Evolutionary conservation across 2,888 invertebrate species (phyloP).

Genomic region (Drosophila phalerata): DNA sequence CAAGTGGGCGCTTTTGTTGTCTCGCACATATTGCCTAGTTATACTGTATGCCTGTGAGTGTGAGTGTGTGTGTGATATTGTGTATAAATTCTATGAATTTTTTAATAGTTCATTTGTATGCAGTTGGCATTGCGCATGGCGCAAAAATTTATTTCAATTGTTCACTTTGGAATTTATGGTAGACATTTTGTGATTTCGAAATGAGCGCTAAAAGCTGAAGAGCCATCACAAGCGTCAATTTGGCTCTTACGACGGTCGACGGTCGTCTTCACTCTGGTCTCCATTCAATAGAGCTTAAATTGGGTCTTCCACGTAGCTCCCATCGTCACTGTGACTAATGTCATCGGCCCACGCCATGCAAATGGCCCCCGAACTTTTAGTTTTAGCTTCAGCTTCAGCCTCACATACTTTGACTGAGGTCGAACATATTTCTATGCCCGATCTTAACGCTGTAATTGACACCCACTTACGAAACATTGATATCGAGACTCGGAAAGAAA

Average conservation of each 20-base stretch:
- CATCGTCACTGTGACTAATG: constrained; percentile 72
- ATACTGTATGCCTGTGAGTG: constrained; percentile 8
- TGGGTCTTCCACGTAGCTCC: constrained; percentile 50
- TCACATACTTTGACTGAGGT: constrained; percentile 39
- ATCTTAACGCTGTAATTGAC: constrained; percentile 74
- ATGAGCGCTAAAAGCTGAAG: constrained; percentile 64
- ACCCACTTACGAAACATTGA: constrained; percentile 73
- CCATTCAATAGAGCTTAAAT: constrained; percentile 23
- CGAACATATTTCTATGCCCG: constrained; percentile 29
- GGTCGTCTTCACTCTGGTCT: constrained; percentile 7
- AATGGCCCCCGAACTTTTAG: constrained; percentile 36
- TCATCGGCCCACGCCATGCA: constrained; percentile 70
- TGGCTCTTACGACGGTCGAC: constrained; percentile 39
- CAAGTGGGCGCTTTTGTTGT: constrained; percentile 74
- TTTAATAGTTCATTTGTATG: constrained; percentile 82
- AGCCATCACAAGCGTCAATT: constrained; percentile 44
- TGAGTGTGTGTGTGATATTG: constrained; percentile 31
- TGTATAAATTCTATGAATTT: constrained; percentile 81
- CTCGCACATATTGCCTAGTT: constrained; percentile 23
- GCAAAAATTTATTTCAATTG: constrained; percentile 83
- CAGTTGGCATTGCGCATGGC: constrained; percentile 79
- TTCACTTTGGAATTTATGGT: constrained; percentile 83
- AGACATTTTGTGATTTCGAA: constrained; percentile 82
- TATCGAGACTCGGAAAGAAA: constrained; percentile 39
- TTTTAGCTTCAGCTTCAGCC: constrained; percentile 1